These are phyloP conservation scores for Lemur catta DNA, from an alignment of 2,797 vertebrate genomes.

Conservation along the genomic window DNA sequence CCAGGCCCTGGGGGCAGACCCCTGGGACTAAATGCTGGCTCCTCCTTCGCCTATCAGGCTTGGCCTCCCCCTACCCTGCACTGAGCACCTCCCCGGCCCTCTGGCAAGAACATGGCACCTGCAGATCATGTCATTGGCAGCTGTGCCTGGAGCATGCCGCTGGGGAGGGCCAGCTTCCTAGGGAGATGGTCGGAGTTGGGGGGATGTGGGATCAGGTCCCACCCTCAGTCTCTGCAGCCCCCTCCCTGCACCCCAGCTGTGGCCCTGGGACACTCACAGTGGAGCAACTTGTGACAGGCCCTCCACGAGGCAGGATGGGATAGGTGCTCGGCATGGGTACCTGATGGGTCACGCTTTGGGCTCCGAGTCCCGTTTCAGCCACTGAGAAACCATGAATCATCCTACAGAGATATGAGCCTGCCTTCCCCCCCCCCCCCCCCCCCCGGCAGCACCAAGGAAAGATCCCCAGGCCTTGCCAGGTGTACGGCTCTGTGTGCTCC, in stretches of 20 bases:
- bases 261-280: background rate
- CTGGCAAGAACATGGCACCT: background rate
- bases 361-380: background rate
- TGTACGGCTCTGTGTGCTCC: background rate
- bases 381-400: background rate
- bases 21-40: accelerated
- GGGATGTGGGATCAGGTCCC: background rate
- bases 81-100: background rate
- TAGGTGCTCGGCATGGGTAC: background rate
- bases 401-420: background rate
- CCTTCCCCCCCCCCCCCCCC: background rate
- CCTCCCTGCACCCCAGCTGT: background rate
- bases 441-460: accelerated
- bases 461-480: background rate
- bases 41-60: background rate
- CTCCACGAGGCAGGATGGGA: accelerated
- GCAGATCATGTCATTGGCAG: background rate
- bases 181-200: background rate
- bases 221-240: background rate
- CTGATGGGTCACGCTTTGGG: background rate
- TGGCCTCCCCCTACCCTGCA: accelerated
- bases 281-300: background rate
- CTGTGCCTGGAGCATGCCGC: background rate
- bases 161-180: background rate
- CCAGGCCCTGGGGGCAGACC: background rate